Base-by-base conservation (phyloP, 2,113 vertebrate genomes). In the Amphilophus citrinellus region DNA sequence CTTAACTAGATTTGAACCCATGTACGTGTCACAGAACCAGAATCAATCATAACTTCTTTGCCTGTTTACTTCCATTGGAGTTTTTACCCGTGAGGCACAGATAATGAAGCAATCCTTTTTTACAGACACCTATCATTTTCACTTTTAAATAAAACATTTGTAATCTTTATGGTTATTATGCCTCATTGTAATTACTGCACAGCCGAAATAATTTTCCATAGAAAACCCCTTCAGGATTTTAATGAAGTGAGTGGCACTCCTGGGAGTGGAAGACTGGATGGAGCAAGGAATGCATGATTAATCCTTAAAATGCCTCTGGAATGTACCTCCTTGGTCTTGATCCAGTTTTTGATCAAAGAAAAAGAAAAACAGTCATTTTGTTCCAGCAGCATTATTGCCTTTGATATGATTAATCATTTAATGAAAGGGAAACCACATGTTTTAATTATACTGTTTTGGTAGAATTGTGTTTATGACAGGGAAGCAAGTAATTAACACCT, bases 311-410 rank as follows among this genome's bases (percentile, higher is more conserved):
- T 37, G 61, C 76, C 86, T 88, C 81, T 84, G 91, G 91, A 93
- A 93, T 92, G 83, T 83, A 76, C 63, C 83, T 87, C 71, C 32
- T 83, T 91, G 88, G 82, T 90, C 84, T 76, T 60, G 22, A 87
- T 90, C 86, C 93, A 90, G 76, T 78, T 90, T 80, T 10, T 44
- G 87, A 93, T 93, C 92, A 94, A 91, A 94, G 88, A 77, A 58
- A 79, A 81, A 79, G 44, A 85, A 81, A 80, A 89, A 47, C 20
- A 14, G 22, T 63, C 39, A 24, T 24, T 63, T 47, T 57, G 32
- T 92, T 84, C 80, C 88, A 42, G 77, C 77, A 83, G 83, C 78
- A 47, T 82, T 81, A 71, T 83, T 44, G 61, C 62, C 80, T 89
- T 89, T 88, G 83, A 91, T 89, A 83, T 83, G 53, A 89, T 89